Evolutionary conservation across 2,797 vertebrate genomes (phyloP).

Genomic region (Gorsachius magnificus): DNA sequence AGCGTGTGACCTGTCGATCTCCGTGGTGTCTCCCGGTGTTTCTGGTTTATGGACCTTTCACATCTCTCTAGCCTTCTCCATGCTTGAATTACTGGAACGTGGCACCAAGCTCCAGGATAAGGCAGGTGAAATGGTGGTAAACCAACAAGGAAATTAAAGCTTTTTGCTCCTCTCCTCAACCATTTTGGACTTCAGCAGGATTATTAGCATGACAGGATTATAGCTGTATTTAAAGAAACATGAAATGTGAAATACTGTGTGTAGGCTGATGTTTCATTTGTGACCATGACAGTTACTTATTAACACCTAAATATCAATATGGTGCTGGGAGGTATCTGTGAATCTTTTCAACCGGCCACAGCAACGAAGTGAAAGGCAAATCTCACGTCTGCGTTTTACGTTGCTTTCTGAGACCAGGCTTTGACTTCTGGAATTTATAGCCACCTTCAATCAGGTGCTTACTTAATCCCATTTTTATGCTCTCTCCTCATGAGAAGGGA

Average conservation of each 20-base stretch:
- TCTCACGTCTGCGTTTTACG: neutral
- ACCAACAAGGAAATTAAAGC: neutral
- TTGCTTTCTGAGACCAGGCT: neutral
- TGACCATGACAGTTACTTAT: neutral
- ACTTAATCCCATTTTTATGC: neutral
- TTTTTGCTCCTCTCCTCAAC: neutral
- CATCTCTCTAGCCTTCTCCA: neutral
- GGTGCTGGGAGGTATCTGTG: neutral
- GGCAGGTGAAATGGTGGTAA: constrained; percentile 13
- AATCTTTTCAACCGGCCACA: neutral
- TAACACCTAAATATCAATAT: neutral
- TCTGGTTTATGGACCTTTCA: neutral
- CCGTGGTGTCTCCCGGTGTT: neutral
- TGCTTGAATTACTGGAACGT: neutral
- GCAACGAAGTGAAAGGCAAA: neutral
- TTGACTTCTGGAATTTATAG: neutral
- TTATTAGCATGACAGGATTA: neutral
- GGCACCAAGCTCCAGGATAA: neutral
- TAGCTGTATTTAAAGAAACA: neutral
- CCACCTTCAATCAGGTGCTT: neutral
- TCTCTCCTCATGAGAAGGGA: neutral
- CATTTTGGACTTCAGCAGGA: neutral
- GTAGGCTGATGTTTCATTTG: neutral
- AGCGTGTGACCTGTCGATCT: neutral
- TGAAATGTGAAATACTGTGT: neutral